Base-by-base conservation (phyloP, 1,140 invertebrate genomes). In the Anagrus nilaparvatae region DNA sequence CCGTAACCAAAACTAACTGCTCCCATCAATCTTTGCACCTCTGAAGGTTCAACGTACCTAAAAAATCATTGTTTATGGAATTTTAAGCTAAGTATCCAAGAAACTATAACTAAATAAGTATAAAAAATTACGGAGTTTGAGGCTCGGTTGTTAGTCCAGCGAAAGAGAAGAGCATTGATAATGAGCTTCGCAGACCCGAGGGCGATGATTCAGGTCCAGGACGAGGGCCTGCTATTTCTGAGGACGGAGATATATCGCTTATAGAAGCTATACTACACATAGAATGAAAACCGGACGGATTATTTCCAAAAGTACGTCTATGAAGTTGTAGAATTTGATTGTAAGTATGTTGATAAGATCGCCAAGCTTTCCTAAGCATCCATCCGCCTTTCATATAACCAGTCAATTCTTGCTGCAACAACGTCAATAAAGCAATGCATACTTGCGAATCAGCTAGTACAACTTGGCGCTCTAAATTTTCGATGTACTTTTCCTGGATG, bases 1-100 rank as follows among this genome's bases (percentile, higher is more conserved):
- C 82, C 81, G 51, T 82, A 84, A 7, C 81, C 81, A 58, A 85
- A 84, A 52, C 77, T 80, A 5, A 82, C 77, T 1, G 78, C 76
- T 3, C 73, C 73, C 70, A 82, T 75, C 14, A 84, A 57, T n/a
- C 80, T 59, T 3, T 65, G 58, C 2, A 82, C 69, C 36, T 73
- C 70, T 12, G 70, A 64, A 4, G 69, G 65, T 32, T 68, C 64
- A 19, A 73, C 47, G 14, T 63, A 63, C 6, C 62, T 66, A 37
- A 29, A 25, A 41, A 52, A 43, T 8, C 24, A 7, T 27, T 27
- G 12, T 27, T n/a, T n/a, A n/a, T n/a, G n/a, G n/a, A n/a, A n/a
- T n/a, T n/a, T n/a, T n/a, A n/a, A n/a, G n/a, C n/a, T n/a, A n/a
- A n/a, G n/a, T n/a, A n/a, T n/a, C n/a, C n/a, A n/a, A 12, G 12